These are phyloP conservation scores for Sebastes matsubarae DNA, from an alignment of 2,797 vertebrate genomes.

Conservation along the genomic window DNA sequence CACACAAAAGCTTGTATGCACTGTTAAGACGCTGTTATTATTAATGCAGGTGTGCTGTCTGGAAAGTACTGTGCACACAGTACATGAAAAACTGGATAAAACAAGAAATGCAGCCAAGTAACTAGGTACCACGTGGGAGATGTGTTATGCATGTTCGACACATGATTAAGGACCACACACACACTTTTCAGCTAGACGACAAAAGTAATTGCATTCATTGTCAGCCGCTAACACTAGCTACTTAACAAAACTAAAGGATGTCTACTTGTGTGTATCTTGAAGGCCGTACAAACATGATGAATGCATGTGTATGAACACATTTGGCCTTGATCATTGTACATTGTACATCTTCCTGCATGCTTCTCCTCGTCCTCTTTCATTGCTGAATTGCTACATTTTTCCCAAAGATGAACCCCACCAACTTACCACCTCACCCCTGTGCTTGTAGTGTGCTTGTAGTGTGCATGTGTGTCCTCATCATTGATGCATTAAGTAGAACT, in stretches of 20 bases:
- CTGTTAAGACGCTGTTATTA: not conserved
- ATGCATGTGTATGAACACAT: not conserved
- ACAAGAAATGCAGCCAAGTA: not conserved
- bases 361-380: not conserved
- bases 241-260: not conserved
- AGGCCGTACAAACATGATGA: not conserved
- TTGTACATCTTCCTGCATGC: not conserved
- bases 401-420: not conserved
- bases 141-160: conserved; percentile 5
- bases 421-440: too few species aligned
- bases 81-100: not conserved
- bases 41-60: not conserved
- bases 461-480: not conserved
- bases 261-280: not conserved
- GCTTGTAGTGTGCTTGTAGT: not conserved
- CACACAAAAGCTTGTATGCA: not conserved
- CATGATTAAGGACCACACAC: not conserved
- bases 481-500: not conserved
- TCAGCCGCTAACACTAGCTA: not conserved
- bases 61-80: not conserved
- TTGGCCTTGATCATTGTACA: not conserved
- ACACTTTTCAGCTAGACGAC: not conserved
- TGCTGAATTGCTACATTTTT: not conserved
- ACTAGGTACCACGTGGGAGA: not conserved
- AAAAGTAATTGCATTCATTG: not conserved